Conservation (phyloP, 2,797 vertebrate genomes). For the Mus caroli region DNA sequence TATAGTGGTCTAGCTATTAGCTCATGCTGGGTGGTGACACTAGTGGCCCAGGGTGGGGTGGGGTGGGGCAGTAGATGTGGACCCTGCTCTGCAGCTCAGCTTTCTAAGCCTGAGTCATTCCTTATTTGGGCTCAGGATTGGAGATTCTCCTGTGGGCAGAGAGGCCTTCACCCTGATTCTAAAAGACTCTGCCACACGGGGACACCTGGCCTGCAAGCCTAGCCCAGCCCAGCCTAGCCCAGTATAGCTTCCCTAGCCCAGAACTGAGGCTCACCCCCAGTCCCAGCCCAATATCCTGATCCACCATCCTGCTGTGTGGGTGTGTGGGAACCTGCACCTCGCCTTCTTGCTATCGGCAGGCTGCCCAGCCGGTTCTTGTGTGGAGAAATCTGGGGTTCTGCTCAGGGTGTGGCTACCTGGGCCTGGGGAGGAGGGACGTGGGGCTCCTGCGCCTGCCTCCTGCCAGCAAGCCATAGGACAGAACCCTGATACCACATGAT, state of each 20-base stretch:
- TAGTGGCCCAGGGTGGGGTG: neutral
- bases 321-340: neutral
- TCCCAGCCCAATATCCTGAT: neutral
- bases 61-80: rapidly evolving
- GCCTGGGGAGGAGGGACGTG: neutral
- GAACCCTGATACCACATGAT: neutral
- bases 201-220: neutral
- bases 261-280: neutral
- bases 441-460: neutral
- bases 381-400: neutral
- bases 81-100: neutral
- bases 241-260: neutral
- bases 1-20: rapidly evolving
- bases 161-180: neutral
- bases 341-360: neutral
- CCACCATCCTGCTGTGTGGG: neutral
- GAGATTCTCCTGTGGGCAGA: neutral
- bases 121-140: neutral
- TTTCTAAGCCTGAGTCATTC: neutral
- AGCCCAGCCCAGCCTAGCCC: neutral
- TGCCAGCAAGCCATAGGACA: neutral
- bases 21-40: neutral
- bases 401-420: neutral
- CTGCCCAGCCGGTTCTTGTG: neutral
- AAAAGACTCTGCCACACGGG: neutral